Conservation (phyloP, 2,888 invertebrate species). For the Chydorus sphaericus region DNA sequence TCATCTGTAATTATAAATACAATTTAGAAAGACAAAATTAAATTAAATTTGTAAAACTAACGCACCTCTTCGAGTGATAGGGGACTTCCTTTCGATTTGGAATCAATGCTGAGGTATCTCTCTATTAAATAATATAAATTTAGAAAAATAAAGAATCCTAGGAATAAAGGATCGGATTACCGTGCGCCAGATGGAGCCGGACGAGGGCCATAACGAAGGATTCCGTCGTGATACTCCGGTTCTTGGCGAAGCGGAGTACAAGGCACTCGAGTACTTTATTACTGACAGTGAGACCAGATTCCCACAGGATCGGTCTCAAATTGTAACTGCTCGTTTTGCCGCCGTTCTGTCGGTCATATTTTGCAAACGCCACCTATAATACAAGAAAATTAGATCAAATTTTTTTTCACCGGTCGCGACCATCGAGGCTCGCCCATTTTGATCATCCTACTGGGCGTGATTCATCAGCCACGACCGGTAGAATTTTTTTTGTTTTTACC, state of each 20-base stretch:
- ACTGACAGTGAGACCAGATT: constrained; percentile 51
- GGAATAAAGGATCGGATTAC: constrained; percentile 28
- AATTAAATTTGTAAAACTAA: constrained; percentile 15
- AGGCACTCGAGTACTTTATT: constrained; percentile 61
- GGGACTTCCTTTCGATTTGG: constrained; percentile 54
- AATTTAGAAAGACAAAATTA: constrained; percentile 7
- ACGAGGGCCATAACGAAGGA: constrained; percentile 49
- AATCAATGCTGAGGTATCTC: constrained; percentile 49
- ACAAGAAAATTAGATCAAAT: constrained; percentile 7
- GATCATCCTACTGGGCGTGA: background rate
- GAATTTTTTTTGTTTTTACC: constrained; percentile 29
- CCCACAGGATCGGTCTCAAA: constrained; percentile 47
- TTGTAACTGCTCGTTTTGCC: constrained; percentile 47
- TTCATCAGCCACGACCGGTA: too few species aligned
- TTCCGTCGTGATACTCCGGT: constrained; percentile 40
- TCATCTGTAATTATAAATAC: constrained; percentile 34
- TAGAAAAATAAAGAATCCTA: constrained; percentile 1
- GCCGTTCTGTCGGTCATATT: constrained; percentile 37
- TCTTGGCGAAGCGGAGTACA: constrained; percentile 48
- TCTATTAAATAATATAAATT: constrained; percentile 35
- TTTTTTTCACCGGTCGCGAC: too few species aligned
- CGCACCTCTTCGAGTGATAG: constrained; percentile 53
- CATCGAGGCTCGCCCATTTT: background rate
- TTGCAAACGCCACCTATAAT: constrained; percentile 41
- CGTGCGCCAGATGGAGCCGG: constrained; percentile 45